Evolutionary conservation across 2,113 vertebrate species (phyloP).

Genomic region (Zosterops borbonicus): DNA sequence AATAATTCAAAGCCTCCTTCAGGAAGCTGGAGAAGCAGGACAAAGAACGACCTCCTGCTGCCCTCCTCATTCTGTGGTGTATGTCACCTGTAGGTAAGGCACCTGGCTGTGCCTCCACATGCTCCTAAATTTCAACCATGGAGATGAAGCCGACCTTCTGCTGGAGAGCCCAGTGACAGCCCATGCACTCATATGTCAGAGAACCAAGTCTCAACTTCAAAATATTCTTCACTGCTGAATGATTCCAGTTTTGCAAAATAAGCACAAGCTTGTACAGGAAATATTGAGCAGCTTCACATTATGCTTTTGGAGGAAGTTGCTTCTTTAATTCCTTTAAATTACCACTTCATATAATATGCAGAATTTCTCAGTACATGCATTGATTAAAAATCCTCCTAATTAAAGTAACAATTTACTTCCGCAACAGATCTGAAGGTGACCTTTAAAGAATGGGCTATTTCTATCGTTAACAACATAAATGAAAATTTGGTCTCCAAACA

Average conservation of each 20-base stretch:
- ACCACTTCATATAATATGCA: not conserved
- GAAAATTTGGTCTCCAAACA: not conserved
- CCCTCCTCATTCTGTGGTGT: not conserved
- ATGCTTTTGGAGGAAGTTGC: not conserved
- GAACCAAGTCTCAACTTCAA: not conserved
- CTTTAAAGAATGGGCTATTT: not conserved
- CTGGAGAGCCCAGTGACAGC: not conserved
- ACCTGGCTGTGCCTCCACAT: not conserved
- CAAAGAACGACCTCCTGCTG: not conserved
- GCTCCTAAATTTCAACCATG: fast-evolving
- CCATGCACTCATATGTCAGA: not conserved
- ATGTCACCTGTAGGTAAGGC: not conserved
- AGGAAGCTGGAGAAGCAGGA: not conserved
- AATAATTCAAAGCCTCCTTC: not conserved
- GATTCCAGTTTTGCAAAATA: not conserved
- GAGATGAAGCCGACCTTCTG: not conserved
- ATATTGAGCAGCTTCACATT: not conserved
- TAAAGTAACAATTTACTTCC: not conserved
- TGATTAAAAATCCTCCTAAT: not conserved
- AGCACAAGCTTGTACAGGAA: not conserved
- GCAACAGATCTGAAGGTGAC: not conserved
- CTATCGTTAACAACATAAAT: not conserved
- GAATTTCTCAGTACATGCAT: not conserved
- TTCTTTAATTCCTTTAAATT: not conserved
- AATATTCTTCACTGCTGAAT: not conserved